Base-by-base conservation (phyloP, 2,113 vertebrate genomes). In the Entomyzon cyanotis region DNA sequence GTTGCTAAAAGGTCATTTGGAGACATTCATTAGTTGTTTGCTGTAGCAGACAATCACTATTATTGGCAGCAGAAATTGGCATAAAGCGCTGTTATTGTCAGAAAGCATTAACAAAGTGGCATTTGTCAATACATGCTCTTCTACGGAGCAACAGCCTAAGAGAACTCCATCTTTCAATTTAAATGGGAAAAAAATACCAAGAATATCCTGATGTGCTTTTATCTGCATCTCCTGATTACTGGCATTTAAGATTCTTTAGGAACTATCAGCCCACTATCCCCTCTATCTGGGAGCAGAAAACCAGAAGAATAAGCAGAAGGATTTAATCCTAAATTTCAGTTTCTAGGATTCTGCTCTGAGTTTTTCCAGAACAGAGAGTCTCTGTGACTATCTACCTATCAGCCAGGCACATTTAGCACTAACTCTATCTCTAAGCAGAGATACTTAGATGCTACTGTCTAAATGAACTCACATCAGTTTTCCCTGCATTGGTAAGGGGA, bases 41-140 rank as follows among this genome's bases (percentile, higher is more conserved):
- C 50, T 89, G 64, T 62, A 94, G 85, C 87, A 94, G 82, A 42
- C 73, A 81, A 53, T 90, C 94, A 87, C 89, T 94, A 96, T 44
- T 97, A 95, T 77, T 84, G 92, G 91, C 94, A 95, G 79, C 19
- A 81, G 59, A 50, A 96, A 92, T 83, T 63, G 77, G 89, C 89
- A 92, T 82, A 86, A 86, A 73, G 39, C 27, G 17, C 62, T 39
- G 60, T 77, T 91, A 89, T 71, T 94, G 93, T 94, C 91, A 94
- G 92, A 91, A 93, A 73, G 60, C 82, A 90, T 87, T 95, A 92
- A 30, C 80, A 79, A 83, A 47, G 59, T 76, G 87, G 69, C 76
- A 75, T 89, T 94, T 93, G 91, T 93, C 96, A 95, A 87, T 93
- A 85, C 5, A 31, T 16, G 60, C 65, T 84, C 67, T 89, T 31